Evolutionary conservation across 1,140 invertebrate species (phyloP).

Genomic region (Semibalanus balanoides): DNA sequence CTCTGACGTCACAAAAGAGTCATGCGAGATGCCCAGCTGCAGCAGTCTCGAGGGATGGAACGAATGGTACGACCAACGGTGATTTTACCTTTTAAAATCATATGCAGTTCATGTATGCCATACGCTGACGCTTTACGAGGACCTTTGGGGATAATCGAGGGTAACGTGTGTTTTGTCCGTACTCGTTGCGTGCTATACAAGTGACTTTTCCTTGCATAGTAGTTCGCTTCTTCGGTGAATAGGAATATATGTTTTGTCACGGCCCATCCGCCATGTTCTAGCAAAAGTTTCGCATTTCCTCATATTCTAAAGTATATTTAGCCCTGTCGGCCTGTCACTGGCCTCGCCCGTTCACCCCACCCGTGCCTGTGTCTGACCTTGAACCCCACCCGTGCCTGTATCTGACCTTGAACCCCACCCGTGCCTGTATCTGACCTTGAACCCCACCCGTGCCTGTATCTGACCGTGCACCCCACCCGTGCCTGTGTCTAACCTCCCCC

Average conservation of each 20-base stretch:
- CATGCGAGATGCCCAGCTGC: constrained; percentile 45
- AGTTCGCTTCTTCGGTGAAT: background rate
- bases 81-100: constrained; percentile 10
- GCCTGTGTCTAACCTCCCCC: background rate
- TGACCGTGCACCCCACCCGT: background rate
- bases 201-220: background rate
- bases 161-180: too few species aligned
- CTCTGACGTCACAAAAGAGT: constrained; percentile 37
- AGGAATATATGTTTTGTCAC: background rate
- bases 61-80: background rate
- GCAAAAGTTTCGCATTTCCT: too few species aligned
- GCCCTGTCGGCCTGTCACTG: background rate
- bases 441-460: too few species aligned
- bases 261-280: too few species aligned
- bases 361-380: background rate
- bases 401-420: too few species aligned
- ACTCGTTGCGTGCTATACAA: background rate
- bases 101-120: constrained; percentile 6
- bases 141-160: too few species aligned
- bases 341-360: background rate
- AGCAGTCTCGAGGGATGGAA: constrained; percentile 29
- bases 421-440: background rate
- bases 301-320: background rate
- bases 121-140: constrained; percentile 7
- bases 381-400: too few species aligned